Percentiles rank a stretch among this genome's conserved stretches.
Conservation (phyloP, 1,140 invertebrate genomes). For the Hypsibius dujardini region DNA sequence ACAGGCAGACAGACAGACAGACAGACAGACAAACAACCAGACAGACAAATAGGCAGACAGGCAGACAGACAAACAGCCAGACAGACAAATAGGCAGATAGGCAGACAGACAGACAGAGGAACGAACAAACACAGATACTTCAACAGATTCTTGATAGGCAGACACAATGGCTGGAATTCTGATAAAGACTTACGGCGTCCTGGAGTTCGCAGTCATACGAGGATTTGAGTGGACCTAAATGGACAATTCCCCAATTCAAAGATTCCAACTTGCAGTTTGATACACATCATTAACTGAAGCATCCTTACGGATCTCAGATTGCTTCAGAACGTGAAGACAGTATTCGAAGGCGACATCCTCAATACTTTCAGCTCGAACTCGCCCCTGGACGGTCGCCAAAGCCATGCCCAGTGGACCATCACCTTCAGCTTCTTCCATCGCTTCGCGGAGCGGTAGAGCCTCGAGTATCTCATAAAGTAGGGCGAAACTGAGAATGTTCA, state of each 20-base stretch:
- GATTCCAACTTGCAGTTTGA: no score
- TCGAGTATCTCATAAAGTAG: background rate
- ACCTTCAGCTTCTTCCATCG: background rate
- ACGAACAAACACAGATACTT: no score
- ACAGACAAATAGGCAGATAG: no score
- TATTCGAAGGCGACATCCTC: constrained; percentile 1
- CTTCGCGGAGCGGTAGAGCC: background rate
- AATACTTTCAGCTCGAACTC: background rate
- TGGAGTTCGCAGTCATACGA: constrained; percentile 14
- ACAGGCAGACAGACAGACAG: no score
- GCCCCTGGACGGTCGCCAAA: background rate
- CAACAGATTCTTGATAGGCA: no score
- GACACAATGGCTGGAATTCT: background rate
- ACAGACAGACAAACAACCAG: no score
- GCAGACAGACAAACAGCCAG: no score
- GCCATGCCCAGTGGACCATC: background rate
- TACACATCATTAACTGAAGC: background rate
- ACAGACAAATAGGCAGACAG: no score
- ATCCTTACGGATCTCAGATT: constrained; percentile 9
- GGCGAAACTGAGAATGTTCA: background rate
- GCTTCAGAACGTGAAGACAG: constrained; percentile 3
- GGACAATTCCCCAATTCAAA: background rate
- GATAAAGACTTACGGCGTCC: background rate
- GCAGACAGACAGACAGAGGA: no score
- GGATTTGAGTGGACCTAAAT: constrained; percentile 2